These are phyloP conservation scores for Acanthacorydalis orientalis DNA, from an alignment of 2,888 invertebrate genomes.

Conservation along the genomic window DNA sequence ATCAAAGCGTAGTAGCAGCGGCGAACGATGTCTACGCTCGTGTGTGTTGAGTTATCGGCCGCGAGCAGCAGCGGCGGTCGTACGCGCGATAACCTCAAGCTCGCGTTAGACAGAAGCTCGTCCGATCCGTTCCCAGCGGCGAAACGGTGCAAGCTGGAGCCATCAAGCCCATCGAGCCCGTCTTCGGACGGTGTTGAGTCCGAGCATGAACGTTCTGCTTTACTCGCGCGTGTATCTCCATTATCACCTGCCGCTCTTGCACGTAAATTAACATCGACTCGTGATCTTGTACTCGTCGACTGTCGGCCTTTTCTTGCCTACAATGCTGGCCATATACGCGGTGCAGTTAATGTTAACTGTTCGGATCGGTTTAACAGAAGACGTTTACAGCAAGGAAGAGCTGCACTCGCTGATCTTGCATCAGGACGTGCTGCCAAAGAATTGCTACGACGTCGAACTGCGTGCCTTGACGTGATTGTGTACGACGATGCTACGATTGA, in stretches of 20 bases:
- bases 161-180: conserved; percentile 31
- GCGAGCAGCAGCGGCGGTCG: conserved; percentile 19
- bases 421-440: conserved; percentile 46
- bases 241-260: conserved; percentile 34
- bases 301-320: conserved; percentile 53
- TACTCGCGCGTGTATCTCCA: conserved; percentile 32
- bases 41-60: conserved; percentile 29
- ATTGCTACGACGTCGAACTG: conserved; percentile 31
- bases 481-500: conserved; percentile 52
- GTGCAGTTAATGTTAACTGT: conserved; percentile 54
- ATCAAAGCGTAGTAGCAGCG: conserved; percentile 1
- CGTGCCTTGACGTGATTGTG: conserved; percentile 43
- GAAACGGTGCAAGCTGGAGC: conserved; percentile 37
- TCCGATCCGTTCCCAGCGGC: conserved; percentile 36
- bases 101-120: conserved; percentile 35
- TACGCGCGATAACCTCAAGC: conserved; percentile 35
- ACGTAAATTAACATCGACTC: conserved; percentile 23
- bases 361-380: conserved; percentile 50
- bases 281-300: conserved; percentile 36
- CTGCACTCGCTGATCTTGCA: conserved; percentile 45
- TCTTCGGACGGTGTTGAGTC: conserved; percentile 31
- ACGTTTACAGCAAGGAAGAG: conserved; percentile 47
- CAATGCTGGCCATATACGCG: conserved; percentile 49
- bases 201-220: conserved; percentile 31
- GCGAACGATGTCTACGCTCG: conserved; percentile 27